Evolutionary conservation across 2,888 invertebrate genomes (phyloP), one percentile per base, ranked within the genome.

Genomic region (Meiosimyza platycephala): DNA sequence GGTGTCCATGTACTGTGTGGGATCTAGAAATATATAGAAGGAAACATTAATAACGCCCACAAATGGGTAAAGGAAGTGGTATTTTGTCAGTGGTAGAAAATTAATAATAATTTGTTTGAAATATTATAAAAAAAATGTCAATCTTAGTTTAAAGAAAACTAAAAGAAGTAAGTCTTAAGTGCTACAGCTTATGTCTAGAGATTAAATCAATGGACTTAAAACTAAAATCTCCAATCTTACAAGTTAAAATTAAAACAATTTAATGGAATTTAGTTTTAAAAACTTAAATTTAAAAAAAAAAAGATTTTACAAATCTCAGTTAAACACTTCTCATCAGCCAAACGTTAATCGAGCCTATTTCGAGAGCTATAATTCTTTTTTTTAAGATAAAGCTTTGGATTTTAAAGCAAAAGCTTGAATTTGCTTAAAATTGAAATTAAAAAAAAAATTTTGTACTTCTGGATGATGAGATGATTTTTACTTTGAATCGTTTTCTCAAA

Each of bases 11-110:
- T 82, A 86, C 64, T 80, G 78, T 75, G 75, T 78, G 52, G 81
- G 78, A 86, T 85, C 86, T 86, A 85, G 77, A 86, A 86, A 80
- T 80, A 83, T 70, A 80, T 71, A 79, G 62, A 74, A 47, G 59
- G 55, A 55, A 11, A 64, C 76, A 72, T 80, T 79, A 82, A 78
- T 79, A 80, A 78, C 79, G 78, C 70, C 78, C 77, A 77, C 74
- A n/a, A 40, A 48, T 48, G 75, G 51, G 12, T 40, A 55, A 4
- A 64, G n/a, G 75, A 78, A 80, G 62, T 81, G 78, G 72, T 69
- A 74, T 40, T 33, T 18, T 77, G 73, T 74, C 68, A 59, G 71
- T 67, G 70, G 73, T 74, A 68, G 59, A 72, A 51, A 55, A 76
- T 75, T 55, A 50, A 66, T 55, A 72, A 62, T 66, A 69, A 74